Evolutionary conservation across 2,888 invertebrate genomes (phyloP).

Genomic region (Chloroclystis v-ata): DNA sequence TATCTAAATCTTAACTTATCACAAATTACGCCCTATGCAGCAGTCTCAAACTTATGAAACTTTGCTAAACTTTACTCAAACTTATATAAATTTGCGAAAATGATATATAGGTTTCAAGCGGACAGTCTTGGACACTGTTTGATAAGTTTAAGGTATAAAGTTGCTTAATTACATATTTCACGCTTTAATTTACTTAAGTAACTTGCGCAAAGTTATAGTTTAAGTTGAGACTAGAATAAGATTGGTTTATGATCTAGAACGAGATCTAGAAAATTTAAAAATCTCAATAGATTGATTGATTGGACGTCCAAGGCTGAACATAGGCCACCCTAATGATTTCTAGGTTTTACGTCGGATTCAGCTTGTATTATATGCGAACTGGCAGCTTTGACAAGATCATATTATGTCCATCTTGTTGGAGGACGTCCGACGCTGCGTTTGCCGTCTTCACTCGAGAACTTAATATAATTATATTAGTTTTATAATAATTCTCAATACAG

Average conservation of each 20-base stretch:
- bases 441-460: too few species aligned
- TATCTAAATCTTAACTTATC: constrained; percentile 62
- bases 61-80: constrained; percentile 37
- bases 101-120: constrained; percentile 42
- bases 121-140: constrained; percentile 21
- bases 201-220: constrained; percentile 10
- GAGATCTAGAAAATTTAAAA: neutral
- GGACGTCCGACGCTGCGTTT: too few species aligned
- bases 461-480: too few species aligned
- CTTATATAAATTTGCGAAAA: constrained; percentile 44
- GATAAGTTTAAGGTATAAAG: constrained; percentile 22
- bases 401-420: too few species aligned
- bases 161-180: constrained; percentile 27
- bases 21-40: constrained; percentile 55
- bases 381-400: too few species aligned
- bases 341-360: too few species aligned
- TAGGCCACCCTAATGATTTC: too few species aligned
- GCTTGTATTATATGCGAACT: too few species aligned
- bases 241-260: neutral
- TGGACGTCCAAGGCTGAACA: too few species aligned
- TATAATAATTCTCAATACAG: too few species aligned
- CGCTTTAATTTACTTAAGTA: constrained; percentile 19
- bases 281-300: too few species aligned
- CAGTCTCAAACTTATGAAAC: constrained; percentile 54
- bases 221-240: neutral